These are phyloP conservation scores for Dromococcyx pavoninus DNA, from an alignment of 2,797 vertebrate genomes.

Conservation along the genomic window DNA sequence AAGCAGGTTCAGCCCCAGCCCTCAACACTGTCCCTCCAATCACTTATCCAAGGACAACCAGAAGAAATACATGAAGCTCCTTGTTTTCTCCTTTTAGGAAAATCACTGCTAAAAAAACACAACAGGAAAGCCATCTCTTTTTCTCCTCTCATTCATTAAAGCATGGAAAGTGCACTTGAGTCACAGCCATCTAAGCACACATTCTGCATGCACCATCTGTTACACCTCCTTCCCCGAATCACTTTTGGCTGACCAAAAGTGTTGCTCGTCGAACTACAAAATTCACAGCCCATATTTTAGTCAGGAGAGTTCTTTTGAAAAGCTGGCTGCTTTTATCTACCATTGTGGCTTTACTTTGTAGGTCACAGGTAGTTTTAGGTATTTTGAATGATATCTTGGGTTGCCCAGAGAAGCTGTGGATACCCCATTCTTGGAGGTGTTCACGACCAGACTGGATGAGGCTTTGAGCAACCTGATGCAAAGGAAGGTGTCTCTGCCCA, in stretches of 20 bases:
- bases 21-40: not conserved
- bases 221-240: not conserved
- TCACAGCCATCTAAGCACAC: not conserved
- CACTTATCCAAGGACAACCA: not conserved
- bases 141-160: not conserved
- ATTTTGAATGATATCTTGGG: not conserved
- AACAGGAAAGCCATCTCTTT: conserved; percentile 65
- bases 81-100: conserved; percentile 16
- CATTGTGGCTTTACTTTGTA: not conserved
- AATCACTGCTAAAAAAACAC: conserved; percentile 13
- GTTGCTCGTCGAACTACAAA: not conserved
- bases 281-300: not conserved
- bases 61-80: not conserved
- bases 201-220: not conserved
- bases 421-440: too few relatives aligned
- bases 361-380: not conserved
- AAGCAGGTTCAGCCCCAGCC: not conserved
- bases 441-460: too few relatives aligned
- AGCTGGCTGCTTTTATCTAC: not conserved
- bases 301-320: not conserved
- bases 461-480: too few relatives aligned
- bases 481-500: too few relatives aligned
- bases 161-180: conserved; percentile 31
- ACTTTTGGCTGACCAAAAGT: not conserved
- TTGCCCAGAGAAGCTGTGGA: too few relatives aligned